A percentile compares a stretch with the other conserved stretches of the same genome.
These are phyloP conservation scores for Acronicta psi DNA, from an alignment of 2,888 invertebrate genomes.

Conservation along the genomic window DNA sequence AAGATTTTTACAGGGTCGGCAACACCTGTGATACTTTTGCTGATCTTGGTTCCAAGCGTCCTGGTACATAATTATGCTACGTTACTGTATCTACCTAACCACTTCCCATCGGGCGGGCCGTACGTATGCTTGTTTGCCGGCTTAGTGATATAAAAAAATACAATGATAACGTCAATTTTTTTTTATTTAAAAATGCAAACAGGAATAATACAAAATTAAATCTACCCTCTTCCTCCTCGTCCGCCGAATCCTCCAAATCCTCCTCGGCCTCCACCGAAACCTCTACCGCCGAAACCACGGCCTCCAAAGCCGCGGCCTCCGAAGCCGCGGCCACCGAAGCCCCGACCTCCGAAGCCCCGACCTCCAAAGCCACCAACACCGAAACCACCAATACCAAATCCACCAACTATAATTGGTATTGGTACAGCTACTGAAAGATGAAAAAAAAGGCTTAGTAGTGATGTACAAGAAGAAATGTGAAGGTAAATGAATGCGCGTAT, in stretches of 20 bases:
- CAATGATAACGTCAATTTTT: no score
- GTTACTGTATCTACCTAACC: no score
- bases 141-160: no score
- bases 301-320: conserved; percentile 63
- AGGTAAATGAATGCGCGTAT: no score
- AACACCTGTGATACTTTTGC: no score
- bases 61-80: no score
- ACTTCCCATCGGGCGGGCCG: no score
- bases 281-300: conserved; percentile 54
- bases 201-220: background rate
- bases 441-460: background rate
- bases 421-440: conserved; percentile 21
- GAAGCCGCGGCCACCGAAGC: conserved; percentile 61
- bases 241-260: conserved; percentile 44
- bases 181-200: no score
- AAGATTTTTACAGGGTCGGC: no score
- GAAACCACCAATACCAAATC: conserved; percentile 62
- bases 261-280: conserved; percentile 50
- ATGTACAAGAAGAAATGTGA: no score
- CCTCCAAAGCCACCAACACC: conserved; percentile 62
- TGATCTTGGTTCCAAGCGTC: no score
- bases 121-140: no score
- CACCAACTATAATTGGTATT: conserved; percentile 60
- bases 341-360: conserved; percentile 60
- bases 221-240: conserved; percentile 48